Evolutionary conservation across 2,113 vertebrate species (phyloP).

Genomic region (Pangasianodon gigas): DNA sequence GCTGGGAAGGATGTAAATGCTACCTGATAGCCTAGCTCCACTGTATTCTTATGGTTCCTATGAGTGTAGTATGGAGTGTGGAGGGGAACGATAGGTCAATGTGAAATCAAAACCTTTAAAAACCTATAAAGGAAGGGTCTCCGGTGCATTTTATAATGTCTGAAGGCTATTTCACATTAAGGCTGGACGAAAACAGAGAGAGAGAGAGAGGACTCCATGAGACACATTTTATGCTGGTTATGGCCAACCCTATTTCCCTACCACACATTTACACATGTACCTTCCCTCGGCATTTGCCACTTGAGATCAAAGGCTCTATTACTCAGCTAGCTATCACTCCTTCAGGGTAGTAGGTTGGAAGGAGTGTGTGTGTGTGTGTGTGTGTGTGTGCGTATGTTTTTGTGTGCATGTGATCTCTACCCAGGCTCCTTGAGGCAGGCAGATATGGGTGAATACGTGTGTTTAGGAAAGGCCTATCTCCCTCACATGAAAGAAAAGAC

Average conservation of each 20-base stretch:
- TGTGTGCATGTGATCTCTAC: slow-evolving; percentile 34
- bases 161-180: slow-evolving; percentile 10
- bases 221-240: not conserved
- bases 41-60: slow-evolving; percentile 10
- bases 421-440: slow-evolving; percentile 35
- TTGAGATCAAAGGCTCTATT: slow-evolving; percentile 43
- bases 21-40: slow-evolving; percentile 36
- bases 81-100: slow-evolving; percentile 4
- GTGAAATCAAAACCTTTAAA: slow-evolving; percentile 26
- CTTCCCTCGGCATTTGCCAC: slow-evolving; percentile 36
- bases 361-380: not conserved
- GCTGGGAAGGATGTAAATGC: slow-evolving; percentile 27
- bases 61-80: slow-evolving; percentile 17
- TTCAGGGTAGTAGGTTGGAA: slow-evolving; percentile 11
- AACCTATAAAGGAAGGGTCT: not conserved
- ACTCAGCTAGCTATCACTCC: slow-evolving; percentile 11
- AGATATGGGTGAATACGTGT: slow-evolving; percentile 33
- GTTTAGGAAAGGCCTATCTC: slow-evolving; percentile 32
- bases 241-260: not conserved
- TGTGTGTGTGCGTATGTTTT: not conserved
- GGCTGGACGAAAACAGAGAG: not conserved
- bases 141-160: not conserved
- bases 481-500: slow-evolving; percentile 36
- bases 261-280: slow-evolving; percentile 10
- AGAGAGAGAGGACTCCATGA: not conserved